These are phyloP conservation scores for Lasioglossum lativentre DNA, from an alignment of 2,888 invertebrate genomes.

Conservation along the genomic window DNA sequence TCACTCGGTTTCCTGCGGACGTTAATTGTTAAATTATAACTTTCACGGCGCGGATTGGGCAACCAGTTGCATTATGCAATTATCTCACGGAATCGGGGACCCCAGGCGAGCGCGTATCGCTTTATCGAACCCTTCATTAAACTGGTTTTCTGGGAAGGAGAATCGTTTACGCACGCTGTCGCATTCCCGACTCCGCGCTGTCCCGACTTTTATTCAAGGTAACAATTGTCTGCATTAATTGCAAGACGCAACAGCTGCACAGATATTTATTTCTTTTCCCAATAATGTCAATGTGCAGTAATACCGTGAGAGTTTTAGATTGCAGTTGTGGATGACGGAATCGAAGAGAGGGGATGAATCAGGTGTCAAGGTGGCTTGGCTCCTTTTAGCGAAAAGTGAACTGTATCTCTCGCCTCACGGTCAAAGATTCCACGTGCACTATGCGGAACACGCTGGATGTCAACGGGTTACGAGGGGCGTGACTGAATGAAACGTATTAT, in stretches of 20 bases:
- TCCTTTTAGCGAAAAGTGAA: not conserved
- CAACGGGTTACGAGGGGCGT: slow-evolving; percentile 29
- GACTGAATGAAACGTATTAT: slow-evolving; percentile 52
- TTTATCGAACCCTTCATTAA: slow-evolving; percentile 4
- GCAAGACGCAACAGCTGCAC: too few relatives aligned
- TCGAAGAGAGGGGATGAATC: not conserved
- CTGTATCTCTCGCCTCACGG: not conserved
- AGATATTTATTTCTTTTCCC: too few relatives aligned
- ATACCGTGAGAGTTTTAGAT: not conserved
- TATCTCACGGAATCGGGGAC: slow-evolving; percentile 17
- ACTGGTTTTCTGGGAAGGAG: not conserved
- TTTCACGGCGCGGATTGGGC: slow-evolving; percentile 60
- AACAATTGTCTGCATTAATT: not conserved
- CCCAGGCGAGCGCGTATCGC: slow-evolving; percentile 7
- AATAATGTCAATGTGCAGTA: too few relatives aligned
- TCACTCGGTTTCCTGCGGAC: slow-evolving; percentile 58
- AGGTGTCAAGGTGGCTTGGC: not conserved
- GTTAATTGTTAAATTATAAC: slow-evolving; percentile 60
- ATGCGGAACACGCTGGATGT: not conserved
- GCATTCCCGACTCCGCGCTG: too few relatives aligned
- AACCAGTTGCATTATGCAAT: slow-evolving; percentile 45
- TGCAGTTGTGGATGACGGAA: not conserved
- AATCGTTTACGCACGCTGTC: not conserved
- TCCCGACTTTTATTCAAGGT: not conserved
- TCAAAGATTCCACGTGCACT: not conserved